Percentiles rank a stretch among this genome's conserved stretches.
Conservation (phyloP, 37 sponge, comb jelly and placozoan species). For the Cliona cf. orientalis region DNA sequence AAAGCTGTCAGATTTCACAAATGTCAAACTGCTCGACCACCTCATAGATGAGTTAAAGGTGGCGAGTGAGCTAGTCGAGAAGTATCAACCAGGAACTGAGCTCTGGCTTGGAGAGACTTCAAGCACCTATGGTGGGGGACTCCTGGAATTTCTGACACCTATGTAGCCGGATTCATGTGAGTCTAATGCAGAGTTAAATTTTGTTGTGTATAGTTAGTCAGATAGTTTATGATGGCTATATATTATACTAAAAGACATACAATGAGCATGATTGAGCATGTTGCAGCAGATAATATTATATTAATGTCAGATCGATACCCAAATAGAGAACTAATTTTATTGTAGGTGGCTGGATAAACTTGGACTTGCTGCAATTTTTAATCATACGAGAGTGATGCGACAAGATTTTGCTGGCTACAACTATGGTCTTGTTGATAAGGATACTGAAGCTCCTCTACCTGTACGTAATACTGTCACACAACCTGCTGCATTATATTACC, state of each 20-base stretch:
- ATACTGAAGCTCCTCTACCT: constrained; percentile 18
- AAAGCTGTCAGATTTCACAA: constrained; percentile 22
- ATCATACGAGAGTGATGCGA: constrained; percentile 32
- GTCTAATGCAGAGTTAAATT: neutral
- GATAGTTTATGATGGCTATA: too few relatives aligned
- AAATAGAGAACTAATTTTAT: too few relatives aligned
- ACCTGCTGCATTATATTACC: neutral
- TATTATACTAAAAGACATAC: too few relatives aligned
- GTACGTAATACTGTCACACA: neutral
- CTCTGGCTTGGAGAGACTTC: constrained; percentile 74
- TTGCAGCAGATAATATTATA: too few relatives aligned
- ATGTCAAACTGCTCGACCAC: constrained; percentile 20
- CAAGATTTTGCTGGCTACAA: constrained; percentile 22
- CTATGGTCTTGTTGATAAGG: constrained; percentile 40
- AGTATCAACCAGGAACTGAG: constrained; percentile 23
- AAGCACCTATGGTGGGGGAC: constrained; percentile 45
- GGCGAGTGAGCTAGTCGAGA: neutral
- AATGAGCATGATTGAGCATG: too few relatives aligned
- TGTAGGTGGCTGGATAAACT: constrained; percentile 64
- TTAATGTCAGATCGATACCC: too few relatives aligned
- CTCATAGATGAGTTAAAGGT: neutral
- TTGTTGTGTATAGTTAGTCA: neutral
- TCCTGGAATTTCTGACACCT: constrained; percentile 14
- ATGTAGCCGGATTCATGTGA: constrained; percentile 41
- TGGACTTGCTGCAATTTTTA: constrained; percentile 35